A percentile compares a stretch with the other conserved stretches of the same genome.
Conservation (phyloP, 2,797 vertebrate genomes). For the Trachops cirrhosus region DNA sequence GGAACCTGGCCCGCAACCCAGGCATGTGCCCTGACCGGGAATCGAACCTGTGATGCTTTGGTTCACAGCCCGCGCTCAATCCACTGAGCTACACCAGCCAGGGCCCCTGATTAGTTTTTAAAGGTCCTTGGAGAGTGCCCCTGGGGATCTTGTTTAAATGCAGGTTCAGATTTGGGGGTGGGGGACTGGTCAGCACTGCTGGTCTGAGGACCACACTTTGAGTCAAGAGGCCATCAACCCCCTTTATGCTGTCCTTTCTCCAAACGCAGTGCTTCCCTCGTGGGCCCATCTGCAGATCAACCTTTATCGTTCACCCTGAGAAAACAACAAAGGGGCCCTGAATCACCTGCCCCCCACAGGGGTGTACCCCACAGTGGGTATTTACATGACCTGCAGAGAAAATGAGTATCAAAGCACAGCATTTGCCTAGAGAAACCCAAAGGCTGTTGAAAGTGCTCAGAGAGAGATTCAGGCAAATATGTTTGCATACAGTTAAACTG, state of each 20-base stretch:
- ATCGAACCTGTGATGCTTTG: too few species aligned
- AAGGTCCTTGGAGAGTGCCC: neutral
- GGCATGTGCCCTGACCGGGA: too few species aligned
- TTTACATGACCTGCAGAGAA: neutral
- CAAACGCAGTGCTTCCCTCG: neutral
- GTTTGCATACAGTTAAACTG: neutral
- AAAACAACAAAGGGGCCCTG: neutral
- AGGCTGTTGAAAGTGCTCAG: neutral
- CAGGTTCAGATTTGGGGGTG: neutral
- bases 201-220: neutral
- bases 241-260: neutral
- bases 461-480: neutral
- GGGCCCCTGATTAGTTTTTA: neutral
- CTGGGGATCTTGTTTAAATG: neutral
- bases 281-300: too few species aligned
- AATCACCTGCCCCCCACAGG: neutral
- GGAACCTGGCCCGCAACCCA: too few species aligned
- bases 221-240: fast-evolving
- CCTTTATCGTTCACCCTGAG: neutral
- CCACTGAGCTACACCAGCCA: too few species aligned
- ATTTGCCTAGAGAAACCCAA: slow-evolving; percentile 57
- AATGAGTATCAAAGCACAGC: neutral
- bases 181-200: too few species aligned
- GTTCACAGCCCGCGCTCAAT: too few species aligned
- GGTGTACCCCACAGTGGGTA: neutral